Evolutionary conservation across 2,113 vertebrate species (phyloP).

Genomic region (Elephas maximus): DNA sequence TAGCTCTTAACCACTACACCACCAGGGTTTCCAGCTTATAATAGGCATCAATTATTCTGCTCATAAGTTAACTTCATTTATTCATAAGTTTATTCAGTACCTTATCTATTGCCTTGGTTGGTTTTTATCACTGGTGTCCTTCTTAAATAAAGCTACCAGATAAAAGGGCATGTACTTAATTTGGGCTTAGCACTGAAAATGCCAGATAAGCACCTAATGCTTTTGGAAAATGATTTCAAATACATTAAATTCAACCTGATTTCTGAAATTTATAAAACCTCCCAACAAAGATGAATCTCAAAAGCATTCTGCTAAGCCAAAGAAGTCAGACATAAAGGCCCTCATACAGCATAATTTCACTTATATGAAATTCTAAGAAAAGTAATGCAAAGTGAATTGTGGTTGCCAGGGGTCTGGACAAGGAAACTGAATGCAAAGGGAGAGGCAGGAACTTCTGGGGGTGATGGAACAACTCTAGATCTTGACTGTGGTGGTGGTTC

Average conservation of each 20-base stretch:
- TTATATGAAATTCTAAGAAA: slow-evolving; percentile 42
- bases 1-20: no score
- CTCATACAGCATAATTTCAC: neutral
- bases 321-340: slow-evolving; percentile 53
- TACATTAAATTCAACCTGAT: slow-evolving; percentile 32
- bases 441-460: neutral
- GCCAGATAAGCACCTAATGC: neutral
- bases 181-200: slow-evolving; percentile 33
- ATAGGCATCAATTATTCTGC: slow-evolving; percentile 40
- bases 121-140: neutral
- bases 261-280: slow-evolving; percentile 58
- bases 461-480: neutral
- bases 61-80: slow-evolving; percentile 59
- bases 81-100: slow-evolving; percentile 35
- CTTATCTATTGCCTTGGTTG: slow-evolving; percentile 32
- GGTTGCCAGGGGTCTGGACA: neutral
- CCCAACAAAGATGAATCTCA: neutral
- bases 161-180: slow-evolving; percentile 51
- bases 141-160: neutral
- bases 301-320: neutral
- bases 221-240: slow-evolving; percentile 51
- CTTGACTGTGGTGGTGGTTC: neutral
- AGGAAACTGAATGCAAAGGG: neutral
- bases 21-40: neutral
- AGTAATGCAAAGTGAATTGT: neutral